Base-by-base conservation (phyloP, 92 coral and sea anemone species). In the Actinostola sp. region DNA sequence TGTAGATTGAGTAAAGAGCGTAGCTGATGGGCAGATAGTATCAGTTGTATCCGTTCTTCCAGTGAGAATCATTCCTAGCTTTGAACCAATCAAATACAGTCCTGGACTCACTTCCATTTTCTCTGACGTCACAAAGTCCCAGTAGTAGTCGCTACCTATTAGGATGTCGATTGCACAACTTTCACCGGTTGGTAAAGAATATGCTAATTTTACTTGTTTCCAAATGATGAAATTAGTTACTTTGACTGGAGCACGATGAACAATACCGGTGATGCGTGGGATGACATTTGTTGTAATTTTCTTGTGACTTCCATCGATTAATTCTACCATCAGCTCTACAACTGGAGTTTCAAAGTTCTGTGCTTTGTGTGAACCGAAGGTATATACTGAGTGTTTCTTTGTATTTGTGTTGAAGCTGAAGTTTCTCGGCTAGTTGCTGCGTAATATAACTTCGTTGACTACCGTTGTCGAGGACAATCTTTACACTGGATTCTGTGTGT, bases 141-240 rank as follows among this genome's bases (percentile, higher is more conserved):
- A 61, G 63, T 78, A 69, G 66, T 68, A 69, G 24, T 69, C 77
- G 68, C 38, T 78, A 19, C 77, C 83, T 23, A 78, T 32, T 9
- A 78, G 50, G 9, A 67, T 54, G 35, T 77, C 83, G 44, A 59
- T 77, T 31, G 33, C 56, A 16, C 73, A 63, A 66, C 38, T 54
- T 77, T 77, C 82, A 13, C 54, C 57, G 2, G 62, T 42, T 19
- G 75, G 75, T 26, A 67, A 26, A 15, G 64, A 53, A 53, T 74
- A 71, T 25, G 80, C 80, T 32, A 58, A 33, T 51, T 58, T 62
- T 13, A 52, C 51, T 31, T 64, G 52, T 43, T 50, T 53, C 82
- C 34, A 25, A 24, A 26, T 24, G 24, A 51, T 71, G 54, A 14
- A 41, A 48, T 77, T 71, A 44, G 66, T 30, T 46, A 51, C 53